Evolutionary conservation across 1,140 invertebrate genomes (phyloP).

Genomic region (Lordiphosa mommai): DNA sequence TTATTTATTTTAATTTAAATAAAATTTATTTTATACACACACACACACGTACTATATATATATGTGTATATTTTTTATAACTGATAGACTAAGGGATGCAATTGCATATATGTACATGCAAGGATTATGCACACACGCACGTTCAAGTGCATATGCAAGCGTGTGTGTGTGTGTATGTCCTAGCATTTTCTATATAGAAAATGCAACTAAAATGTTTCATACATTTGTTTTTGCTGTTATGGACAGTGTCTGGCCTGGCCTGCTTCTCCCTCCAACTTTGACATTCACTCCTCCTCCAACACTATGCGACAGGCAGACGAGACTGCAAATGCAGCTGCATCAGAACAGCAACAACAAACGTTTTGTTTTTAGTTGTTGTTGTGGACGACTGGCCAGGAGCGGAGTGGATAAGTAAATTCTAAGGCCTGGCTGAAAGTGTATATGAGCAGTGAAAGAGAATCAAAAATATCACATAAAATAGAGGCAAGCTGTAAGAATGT

Average conservation of each 20-base stretch:
- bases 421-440: no score
- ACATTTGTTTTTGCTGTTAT: conserved; percentile 69
- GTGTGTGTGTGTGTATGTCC: conserved; percentile 8
- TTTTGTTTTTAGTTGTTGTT: conserved; percentile 25
- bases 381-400: background rate
- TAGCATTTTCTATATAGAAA: conserved; percentile 59
- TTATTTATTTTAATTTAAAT: conserved; percentile 78
- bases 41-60: background rate
- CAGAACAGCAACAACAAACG: conserved; percentile 41
- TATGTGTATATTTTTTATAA: conserved; percentile 26
- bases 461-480: no score
- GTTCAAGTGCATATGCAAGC: background rate
- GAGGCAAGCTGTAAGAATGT: no score
- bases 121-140: conserved; percentile 35
- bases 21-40: conserved; percentile 71
- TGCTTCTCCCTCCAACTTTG: background rate
- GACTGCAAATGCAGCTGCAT: conserved; percentile 35
- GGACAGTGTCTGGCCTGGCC: conserved; percentile 44
- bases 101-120: conserved; percentile 34
- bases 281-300: background rate
- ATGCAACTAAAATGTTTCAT: conserved; percentile 74
- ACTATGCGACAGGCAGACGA: background rate
- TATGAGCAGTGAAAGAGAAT: no score
- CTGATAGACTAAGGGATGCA: conserved; percentile 44
- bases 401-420: no score